phyloP scores from a whole-genome alignment of 2,888 invertebrate genomes.

The Chorisops tibialis region DNA sequence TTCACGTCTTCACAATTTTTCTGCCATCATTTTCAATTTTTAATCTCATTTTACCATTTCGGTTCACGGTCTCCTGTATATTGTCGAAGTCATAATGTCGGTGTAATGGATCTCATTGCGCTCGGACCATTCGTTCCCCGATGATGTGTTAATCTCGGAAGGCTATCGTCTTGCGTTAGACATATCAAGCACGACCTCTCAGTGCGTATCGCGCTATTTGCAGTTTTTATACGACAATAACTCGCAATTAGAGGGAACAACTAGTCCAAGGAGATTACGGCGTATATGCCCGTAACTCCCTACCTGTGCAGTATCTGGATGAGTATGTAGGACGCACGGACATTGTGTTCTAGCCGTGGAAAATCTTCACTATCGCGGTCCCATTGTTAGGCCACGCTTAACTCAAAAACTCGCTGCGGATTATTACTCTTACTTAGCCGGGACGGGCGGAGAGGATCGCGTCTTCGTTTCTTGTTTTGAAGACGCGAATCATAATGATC shows the following conservation, averaged over 20 bases:
- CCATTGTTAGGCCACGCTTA: slow-evolving; percentile 11
- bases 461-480: slow-evolving; percentile 14
- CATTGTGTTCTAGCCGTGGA: no score
- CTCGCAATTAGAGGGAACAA: slow-evolving; percentile 27
- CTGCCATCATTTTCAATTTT: no score
- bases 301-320: background rate
- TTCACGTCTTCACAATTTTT: no score
- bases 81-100: no score
- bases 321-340: background rate
- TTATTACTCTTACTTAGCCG: slow-evolving; percentile 4
- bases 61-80: no score
- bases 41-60: no score
- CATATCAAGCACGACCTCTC: slow-evolving; percentile 9
- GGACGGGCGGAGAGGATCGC: slow-evolving; percentile 8
- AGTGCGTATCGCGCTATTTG: slow-evolving; percentile 1
- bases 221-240: slow-evolving; percentile 26
- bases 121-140: no score
- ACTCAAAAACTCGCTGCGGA: slow-evolving; percentile 16
- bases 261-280: slow-evolving; percentile 4
- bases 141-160: slow-evolving; percentile 17
- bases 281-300: background rate
- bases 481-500: slow-evolving; percentile 15
- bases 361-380: background rate
- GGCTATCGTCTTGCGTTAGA: slow-evolving; percentile 1
- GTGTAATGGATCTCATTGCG: no score